phyloP scores from a whole-genome alignment of 30 jellyfish, hydroid and myxozoan genomes.

The Nemopilema nomurai region DNA sequence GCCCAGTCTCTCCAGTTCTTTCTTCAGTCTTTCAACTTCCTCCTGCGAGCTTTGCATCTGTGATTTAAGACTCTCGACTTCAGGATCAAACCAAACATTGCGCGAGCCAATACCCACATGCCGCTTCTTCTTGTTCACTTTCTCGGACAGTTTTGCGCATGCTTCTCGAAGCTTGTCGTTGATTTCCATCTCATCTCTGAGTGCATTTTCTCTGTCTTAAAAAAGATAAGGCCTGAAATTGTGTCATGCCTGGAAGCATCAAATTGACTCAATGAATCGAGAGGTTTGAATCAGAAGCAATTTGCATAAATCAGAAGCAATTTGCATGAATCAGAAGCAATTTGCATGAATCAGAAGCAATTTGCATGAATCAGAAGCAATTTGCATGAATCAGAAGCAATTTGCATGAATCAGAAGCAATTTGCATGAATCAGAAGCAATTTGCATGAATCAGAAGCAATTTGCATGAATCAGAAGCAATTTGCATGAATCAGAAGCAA shows the following conservation, averaged over 20 bases:
- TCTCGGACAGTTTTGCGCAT: constrained; percentile 35
- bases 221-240: neutral
- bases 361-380: no score
- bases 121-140: constrained; percentile 52
- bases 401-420: no score
- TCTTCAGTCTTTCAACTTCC: constrained; percentile 21
- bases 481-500: no score
- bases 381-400: no score
- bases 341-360: no score
- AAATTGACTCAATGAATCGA: neutral
- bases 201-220: constrained; percentile 41
- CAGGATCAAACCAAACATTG: constrained; percentile 62
- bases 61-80: constrained; percentile 12
- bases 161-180: constrained; percentile 31
- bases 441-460: no score
- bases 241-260: no score
- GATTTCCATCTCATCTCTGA: constrained; percentile 37
- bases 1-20: constrained; percentile 39
- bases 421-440: no score
- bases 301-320: no score
- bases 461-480: no score
- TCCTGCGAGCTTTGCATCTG: constrained; percentile 7
- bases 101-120: constrained; percentile 63
- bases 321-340: no score
- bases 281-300: no score